Evolutionary conservation across 1,140 invertebrate genomes (phyloP).

Genomic region (Drosophila fuyamai): DNA sequence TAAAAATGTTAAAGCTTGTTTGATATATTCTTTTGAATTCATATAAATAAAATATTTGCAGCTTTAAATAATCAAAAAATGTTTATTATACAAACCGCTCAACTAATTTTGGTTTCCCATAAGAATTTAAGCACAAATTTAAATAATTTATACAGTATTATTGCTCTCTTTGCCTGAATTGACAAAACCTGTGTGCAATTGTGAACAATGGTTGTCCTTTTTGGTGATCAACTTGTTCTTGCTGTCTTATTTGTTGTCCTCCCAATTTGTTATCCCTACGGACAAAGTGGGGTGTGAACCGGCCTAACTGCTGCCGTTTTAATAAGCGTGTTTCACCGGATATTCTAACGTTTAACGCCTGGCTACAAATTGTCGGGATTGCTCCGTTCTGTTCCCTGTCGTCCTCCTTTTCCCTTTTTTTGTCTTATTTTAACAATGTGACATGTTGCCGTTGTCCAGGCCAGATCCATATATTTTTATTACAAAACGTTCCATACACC

Average conservation of each 20-base stretch:
- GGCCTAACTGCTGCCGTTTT: conserved; percentile 40
- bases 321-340: conserved; percentile 33
- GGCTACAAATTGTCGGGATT: conserved; percentile 53
- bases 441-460: conserved; percentile 54
- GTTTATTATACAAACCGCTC: background rate
- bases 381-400: conserved; percentile 11
- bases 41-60: background rate
- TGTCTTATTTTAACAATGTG: conserved; percentile 33
- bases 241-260: conserved; percentile 21
- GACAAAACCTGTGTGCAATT: conserved; percentile 9
- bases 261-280: conserved; percentile 42
- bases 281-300: conserved; percentile 21
- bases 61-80: too few species aligned
- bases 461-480: conserved; percentile 65
- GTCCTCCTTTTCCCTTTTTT: conserved; percentile 15
- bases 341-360: conserved; percentile 40
- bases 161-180: background rate
- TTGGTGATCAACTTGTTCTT: conserved; percentile 16
- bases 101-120: background rate
- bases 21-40: background rate
- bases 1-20: background rate
- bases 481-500: conserved; percentile 49
- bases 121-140: background rate
- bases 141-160: conserved; percentile 2
- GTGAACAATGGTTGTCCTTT: conserved; percentile 9